Evolutionary conservation across 2,797 vertebrate species (phyloP).

Genomic region (Pipistrellus nathusii): DNA sequence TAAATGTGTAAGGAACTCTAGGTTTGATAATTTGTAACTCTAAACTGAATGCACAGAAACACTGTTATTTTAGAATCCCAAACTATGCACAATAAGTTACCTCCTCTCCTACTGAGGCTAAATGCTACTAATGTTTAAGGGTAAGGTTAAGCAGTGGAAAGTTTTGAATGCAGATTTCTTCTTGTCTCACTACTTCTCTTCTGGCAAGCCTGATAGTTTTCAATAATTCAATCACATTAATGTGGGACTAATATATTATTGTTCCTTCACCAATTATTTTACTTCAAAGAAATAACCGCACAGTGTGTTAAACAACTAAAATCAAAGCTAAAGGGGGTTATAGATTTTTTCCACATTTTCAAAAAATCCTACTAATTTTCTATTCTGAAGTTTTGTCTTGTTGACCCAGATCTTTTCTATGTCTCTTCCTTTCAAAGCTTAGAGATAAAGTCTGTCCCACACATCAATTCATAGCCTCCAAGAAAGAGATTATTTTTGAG

Average conservation of each 20-base stretch:
- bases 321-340: neutral
- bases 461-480: neutral
- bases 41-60: conserved; percentile 2
- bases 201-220: conserved; percentile 15
- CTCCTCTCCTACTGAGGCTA: neutral
- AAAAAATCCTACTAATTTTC: conserved; percentile 8
- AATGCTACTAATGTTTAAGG: neutral
- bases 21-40: conserved; percentile 9
- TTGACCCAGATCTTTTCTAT: neutral
- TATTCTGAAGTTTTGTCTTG: neutral
- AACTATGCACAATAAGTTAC: neutral
- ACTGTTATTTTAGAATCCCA: conserved; percentile 20
- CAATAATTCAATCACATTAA: neutral
- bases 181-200: neutral
- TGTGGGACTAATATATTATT: neutral
- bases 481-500: conserved; percentile 45
- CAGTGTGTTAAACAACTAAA: conserved; percentile 27
- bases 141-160: neutral
- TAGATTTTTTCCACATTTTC: neutral
- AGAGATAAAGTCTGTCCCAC: neutral
- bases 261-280: conserved; percentile 19
- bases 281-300: conserved; percentile 27
- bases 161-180: conserved; percentile 32
- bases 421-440: conserved; percentile 13
- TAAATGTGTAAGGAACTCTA: conserved; percentile 17